Evolutionary conservation across 1,140 invertebrate genomes (phyloP).

Genomic region (Pseudomyrmex flavicornis): DNA sequence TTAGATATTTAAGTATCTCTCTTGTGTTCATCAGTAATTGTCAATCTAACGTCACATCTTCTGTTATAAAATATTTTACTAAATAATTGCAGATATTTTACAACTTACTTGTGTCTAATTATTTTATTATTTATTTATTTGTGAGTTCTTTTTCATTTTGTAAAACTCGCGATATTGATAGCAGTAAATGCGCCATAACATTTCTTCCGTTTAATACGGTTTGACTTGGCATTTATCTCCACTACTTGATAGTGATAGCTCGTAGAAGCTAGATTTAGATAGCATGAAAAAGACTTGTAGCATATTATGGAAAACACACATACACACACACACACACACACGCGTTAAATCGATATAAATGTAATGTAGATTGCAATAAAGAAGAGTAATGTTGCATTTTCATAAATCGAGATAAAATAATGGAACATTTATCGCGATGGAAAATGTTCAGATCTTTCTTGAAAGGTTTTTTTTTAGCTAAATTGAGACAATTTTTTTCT

Average conservation of each 20-base stretch:
- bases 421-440: conserved; percentile 1
- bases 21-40: not conserved
- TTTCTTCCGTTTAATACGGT: conserved; percentile 24
- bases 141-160: too few species aligned
- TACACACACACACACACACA: not conserved
- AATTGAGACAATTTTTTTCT: not conserved
- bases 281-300: conserved; percentile 11
- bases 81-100: too few species aligned
- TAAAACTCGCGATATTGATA: conserved; percentile 1
- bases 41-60: too few species aligned
- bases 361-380: conserved; percentile 37
- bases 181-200: not conserved
- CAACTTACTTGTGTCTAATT: not conserved
- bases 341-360: conserved; percentile 21
- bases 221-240: conserved; percentile 48
- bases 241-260: conserved; percentile 48
- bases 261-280: conserved; percentile 51
- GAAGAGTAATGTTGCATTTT: conserved; percentile 16
- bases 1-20: not conserved
- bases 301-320: conserved; percentile 24
- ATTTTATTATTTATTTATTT: not conserved
- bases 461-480: not conserved
- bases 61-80: too few species aligned
- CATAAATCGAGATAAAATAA: conserved; percentile 33
- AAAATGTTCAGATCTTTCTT: not conserved